phyloP scores from a whole-genome alignment of 2,797 vertebrate genomes.

The Austrolebias charrua region DNA sequence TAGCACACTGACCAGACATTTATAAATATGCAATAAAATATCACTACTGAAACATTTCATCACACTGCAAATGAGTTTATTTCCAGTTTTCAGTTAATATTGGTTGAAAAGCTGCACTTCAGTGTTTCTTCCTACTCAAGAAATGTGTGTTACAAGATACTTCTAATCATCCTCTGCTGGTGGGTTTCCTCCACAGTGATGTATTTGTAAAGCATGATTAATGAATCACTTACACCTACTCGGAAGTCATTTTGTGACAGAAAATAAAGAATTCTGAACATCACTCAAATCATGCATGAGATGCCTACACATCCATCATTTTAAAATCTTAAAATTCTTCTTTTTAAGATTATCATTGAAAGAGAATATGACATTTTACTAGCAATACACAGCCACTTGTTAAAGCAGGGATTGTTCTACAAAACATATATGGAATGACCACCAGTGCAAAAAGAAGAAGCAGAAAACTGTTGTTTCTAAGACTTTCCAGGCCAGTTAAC shows the following conservation, averaged over 20 bases:
- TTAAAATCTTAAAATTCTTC: conserved; percentile 36
- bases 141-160: conserved; percentile 8
- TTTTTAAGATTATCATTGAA: conserved; percentile 22
- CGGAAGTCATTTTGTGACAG: conserved; percentile 43
- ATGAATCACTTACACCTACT: conserved; percentile 62
- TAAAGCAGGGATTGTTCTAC: conserved; percentile 29
- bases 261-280: conserved; percentile 47
- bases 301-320: conserved; percentile 56
- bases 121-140: conserved; percentile 38
- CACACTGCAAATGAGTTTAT: conserved; percentile 1
- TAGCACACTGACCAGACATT: conserved; percentile 56
- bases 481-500: conserved; percentile 53
- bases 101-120: conserved; percentile 28
- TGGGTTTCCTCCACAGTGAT: conserved; percentile 41
- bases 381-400: conserved; percentile 9
- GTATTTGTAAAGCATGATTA: conserved; percentile 33
- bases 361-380: conserved; percentile 29
- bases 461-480: conserved; percentile 29
- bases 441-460: conserved; percentile 38
- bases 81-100: conserved; percentile 23
- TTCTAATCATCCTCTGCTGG: conserved; percentile 19
- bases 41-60: conserved; percentile 15
- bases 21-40: conserved; percentile 28
- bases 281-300: conserved; percentile 36
- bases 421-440: conserved; percentile 46